Percentiles rank a stretch among this genome's conserved stretches.
These are phyloP conservation scores for Cavia aperea DNA, from an alignment of 2,113 vertebrate species.

Conservation along the genomic window DNA sequence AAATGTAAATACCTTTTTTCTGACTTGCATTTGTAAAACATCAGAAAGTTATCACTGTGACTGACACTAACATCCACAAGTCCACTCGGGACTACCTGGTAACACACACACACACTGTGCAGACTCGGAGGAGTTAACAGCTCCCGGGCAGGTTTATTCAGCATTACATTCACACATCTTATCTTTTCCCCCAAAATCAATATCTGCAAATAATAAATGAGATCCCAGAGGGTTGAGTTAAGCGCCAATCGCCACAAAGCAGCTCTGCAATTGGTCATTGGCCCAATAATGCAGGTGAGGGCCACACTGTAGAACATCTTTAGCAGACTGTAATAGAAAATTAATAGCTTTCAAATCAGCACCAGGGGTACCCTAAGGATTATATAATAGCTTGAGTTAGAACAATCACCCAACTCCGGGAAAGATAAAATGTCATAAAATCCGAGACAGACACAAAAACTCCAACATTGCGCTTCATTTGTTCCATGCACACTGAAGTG, in stretches of 20 bases:
- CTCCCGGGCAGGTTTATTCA: constrained; percentile 83
- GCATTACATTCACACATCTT: constrained; percentile 84
- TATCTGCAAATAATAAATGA: constrained; percentile 99
- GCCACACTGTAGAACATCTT: constrained; percentile 87
- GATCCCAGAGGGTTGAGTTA: constrained; percentile 90
- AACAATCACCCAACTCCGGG: constrained; percentile 84
- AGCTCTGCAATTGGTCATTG: constrained; percentile 88
- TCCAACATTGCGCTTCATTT: constrained; percentile 67
- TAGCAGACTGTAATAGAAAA: constrained; percentile 95
- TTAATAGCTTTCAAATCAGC: constrained; percentile 95
- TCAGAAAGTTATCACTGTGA: constrained; percentile 34
- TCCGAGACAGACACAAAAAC: constrained; percentile 62
- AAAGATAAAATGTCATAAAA: constrained; percentile 82
- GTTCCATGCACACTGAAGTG: constrained; percentile 60
- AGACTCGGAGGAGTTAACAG: constrained; percentile 83
- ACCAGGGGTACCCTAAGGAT: constrained; percentile 88
- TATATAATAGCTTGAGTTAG: constrained; percentile 89
- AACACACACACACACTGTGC: constrained; percentile 55
- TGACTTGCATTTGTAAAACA: constrained; percentile 43
- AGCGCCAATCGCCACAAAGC: constrained; percentile 83
- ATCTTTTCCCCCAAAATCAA: constrained; percentile 89
- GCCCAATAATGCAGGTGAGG: constrained; percentile 94
- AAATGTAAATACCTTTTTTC: not conserved
- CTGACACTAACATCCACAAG: not conserved
- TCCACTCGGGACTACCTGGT: constrained; percentile 27